Evolutionary conservation across 2,797 vertebrate genomes (phyloP).

Genomic region (Monodelphis domestica): DNA sequence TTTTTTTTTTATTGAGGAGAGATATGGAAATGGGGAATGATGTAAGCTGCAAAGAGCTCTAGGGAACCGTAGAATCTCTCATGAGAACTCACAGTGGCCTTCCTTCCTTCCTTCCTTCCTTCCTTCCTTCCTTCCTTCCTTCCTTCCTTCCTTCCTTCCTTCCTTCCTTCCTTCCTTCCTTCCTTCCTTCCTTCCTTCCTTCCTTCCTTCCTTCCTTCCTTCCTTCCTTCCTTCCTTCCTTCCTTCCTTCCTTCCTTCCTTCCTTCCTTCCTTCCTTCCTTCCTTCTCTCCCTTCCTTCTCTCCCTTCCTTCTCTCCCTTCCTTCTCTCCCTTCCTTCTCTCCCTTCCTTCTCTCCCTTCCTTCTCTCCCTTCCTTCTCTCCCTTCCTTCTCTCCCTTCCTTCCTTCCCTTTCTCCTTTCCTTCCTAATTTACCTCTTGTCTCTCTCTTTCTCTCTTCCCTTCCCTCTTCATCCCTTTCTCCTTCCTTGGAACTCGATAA

Average conservation of each 20-base stretch:
- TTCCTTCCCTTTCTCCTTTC: too few species aligned
- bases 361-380: neutral
- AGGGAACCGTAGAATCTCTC: neutral
- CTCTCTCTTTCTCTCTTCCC: neutral
- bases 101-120: neutral
- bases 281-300: neutral
- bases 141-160: neutral
- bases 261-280: neutral
- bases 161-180: neutral
- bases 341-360: neutral
- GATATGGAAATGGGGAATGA: neutral
- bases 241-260: conserved; percentile 5
- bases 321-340: neutral
- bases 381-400: too few species aligned
- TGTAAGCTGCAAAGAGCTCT: neutral
- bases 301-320: neutral
- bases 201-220: too few species aligned
- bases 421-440: too few species aligned
- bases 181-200: neutral
- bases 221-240: neutral
- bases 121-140: neutral
- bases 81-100: neutral
- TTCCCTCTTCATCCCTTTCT: neutral
- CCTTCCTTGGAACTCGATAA: neutral
- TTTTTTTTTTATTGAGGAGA: neutral